phyloP scores from a whole-genome alignment of 53 echinoderm and acorn worm species.

The Pentamera pediparva region DNA sequence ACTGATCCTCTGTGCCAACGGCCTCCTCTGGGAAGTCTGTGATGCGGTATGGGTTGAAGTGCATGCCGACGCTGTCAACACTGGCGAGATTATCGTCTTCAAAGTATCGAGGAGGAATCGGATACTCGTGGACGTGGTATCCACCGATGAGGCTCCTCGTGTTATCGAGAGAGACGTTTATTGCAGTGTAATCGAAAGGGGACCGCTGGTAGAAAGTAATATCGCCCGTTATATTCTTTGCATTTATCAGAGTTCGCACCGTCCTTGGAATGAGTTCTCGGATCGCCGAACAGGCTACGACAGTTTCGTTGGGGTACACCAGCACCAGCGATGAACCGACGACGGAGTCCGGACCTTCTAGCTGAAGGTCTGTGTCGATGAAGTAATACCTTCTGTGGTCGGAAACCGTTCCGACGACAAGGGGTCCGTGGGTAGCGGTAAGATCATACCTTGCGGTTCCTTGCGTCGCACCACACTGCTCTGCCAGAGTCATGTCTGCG shows the following conservation, averaged over 20 bases:
- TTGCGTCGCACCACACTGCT: slow-evolving; percentile 45
- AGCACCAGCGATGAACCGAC: slow-evolving; percentile 71
- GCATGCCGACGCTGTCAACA: slow-evolving; percentile 51
- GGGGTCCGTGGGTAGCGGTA: slow-evolving; percentile 43
- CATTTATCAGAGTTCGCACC: slow-evolving; percentile 47
- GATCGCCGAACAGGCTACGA: slow-evolving; percentile 50
- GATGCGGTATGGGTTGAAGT: slow-evolving; percentile 76
- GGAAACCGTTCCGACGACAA: slow-evolving; percentile 56
- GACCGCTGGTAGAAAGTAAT: slow-evolving; percentile 66
- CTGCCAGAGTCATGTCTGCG: slow-evolving; percentile 45
- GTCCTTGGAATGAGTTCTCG: slow-evolving; percentile 51
- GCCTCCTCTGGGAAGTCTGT: slow-evolving; percentile 29
- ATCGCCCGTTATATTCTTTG: slow-evolving; percentile 56
- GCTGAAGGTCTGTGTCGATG: slow-evolving; percentile 62
- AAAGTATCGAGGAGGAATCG: slow-evolving; percentile 60
- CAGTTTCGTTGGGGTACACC: not conserved
- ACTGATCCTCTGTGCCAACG: slow-evolving; percentile 68
- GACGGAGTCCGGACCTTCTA: slow-evolving; percentile 59
- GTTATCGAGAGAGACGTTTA: slow-evolving; percentile 53
- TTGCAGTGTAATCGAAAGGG: slow-evolving; percentile 56
- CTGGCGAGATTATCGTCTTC: slow-evolving; percentile 44
- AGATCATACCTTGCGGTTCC: not conserved
- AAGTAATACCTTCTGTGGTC: slow-evolving; percentile 37
- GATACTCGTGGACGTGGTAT: slow-evolving; percentile 82
- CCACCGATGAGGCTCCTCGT: slow-evolving; percentile 55